Evolutionary conservation across 2,797 vertebrate species (phyloP), one percentile per base, ranked within the genome.

Genomic region (Acipenser transmontanus): DNA sequence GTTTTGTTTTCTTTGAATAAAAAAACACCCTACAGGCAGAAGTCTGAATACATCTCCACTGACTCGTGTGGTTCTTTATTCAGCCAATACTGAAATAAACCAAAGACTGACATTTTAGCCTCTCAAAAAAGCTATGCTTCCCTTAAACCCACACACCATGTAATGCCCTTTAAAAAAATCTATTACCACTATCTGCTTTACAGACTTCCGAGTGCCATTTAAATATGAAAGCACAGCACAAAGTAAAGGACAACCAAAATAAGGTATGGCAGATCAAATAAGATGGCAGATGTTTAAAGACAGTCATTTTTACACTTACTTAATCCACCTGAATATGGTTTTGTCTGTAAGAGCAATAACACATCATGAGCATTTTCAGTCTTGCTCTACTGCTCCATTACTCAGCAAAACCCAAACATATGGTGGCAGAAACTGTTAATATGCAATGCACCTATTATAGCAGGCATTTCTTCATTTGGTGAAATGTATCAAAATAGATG

Each of bases 101-200:
- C 64, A 69, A 7, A 73, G 63, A 56, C 65, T 76, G 76, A 73
- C 76, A 72, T 78, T 74, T 71, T 69, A 68, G 72, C 71, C 64
- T 74, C 71, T 86, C 77, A 78, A 75, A 74, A 70, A 73, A 70
- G 52, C 67, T 17, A 50, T 49, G 49, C 51, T 69, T 34, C 34
- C 71, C 68, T 74, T 74, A 64, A 68, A 71, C 71, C 68, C 62
- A 54, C 72, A 78, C 73, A 74, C 47, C 73, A 67, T 73, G 71
- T 75, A 70, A 73, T 79, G 74, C 77, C 75, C 72, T 79, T 79
- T 82, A 73, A 81, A 78, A 34, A 84, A 77, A 50, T 60, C 76
- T 72, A 80, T 82, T 80, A 84, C 83, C 80, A 69, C 61, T 60
- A 66, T 69, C 71, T 81, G 75, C 78, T 76, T 79, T 74, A 81